Evolutionary conservation across 2,888 invertebrate genomes (phyloP).

Genomic region (Torymus texanus): DNA sequence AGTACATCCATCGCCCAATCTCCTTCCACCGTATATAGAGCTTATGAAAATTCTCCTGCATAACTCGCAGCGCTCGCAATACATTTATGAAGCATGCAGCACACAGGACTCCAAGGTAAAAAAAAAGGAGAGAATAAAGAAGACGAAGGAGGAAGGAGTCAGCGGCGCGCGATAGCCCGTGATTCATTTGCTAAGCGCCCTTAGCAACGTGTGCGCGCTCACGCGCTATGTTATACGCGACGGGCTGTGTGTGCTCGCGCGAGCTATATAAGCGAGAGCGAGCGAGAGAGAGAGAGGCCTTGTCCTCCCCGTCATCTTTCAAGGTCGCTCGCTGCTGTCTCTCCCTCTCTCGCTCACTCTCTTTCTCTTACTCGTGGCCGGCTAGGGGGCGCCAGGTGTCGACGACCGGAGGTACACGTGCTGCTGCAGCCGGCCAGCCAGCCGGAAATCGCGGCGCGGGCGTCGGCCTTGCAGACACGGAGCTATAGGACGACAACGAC

Average conservation of each 20-base stretch:
- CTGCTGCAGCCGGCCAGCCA: slow-evolving; percentile 40
- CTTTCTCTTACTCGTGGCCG: neutral
- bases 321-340: slow-evolving; percentile 68
- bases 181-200: slow-evolving; percentile 50
- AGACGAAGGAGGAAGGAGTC: neutral
- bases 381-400: slow-evolving; percentile 53
- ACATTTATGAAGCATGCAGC: too few relatives aligned
- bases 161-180: neutral
- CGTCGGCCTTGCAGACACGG: neutral
- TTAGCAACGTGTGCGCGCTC: slow-evolving; percentile 65
- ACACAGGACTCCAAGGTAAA: too few relatives aligned
- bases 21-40: too few relatives aligned
- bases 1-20: too few relatives aligned
- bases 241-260: neutral
- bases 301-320: slow-evolving; percentile 66
- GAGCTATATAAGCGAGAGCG: neutral
- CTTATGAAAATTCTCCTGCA: too few relatives aligned
- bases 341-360: neutral
- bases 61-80: too few relatives aligned
- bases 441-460: slow-evolving; percentile 20
- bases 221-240: slow-evolving; percentile 44
- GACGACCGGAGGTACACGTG: slow-evolving; percentile 24
- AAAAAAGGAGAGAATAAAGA: too few relatives aligned
- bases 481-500: too few relatives aligned
- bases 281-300: slow-evolving; percentile 62